Conservation (phyloP, 2,797 vertebrate genomes). For the Leptoclinus maculatus region DNA sequence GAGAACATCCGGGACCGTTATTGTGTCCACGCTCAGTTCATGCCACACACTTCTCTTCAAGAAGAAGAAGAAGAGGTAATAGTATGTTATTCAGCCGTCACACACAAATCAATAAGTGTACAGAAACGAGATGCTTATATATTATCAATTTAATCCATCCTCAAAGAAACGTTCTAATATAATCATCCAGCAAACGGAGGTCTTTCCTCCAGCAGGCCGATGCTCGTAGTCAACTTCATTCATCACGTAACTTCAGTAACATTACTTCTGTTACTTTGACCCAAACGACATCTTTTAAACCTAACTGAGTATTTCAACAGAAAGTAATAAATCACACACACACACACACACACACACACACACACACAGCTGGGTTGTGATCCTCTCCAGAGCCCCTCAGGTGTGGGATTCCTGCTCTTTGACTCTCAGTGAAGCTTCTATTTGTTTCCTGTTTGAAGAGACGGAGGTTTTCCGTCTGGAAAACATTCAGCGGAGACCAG, state of each 20-base stretch:
- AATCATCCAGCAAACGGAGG: no score
- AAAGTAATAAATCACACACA: not conserved
- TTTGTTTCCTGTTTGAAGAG: conserved; percentile 51
- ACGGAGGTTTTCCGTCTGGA: conserved; percentile 58
- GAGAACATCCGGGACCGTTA: conserved; percentile 24
- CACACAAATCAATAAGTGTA: no score
- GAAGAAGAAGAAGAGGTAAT: not conserved
- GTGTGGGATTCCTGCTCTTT: conserved; percentile 33
- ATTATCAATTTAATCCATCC: no score
- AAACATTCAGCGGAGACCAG: conserved; percentile 27
- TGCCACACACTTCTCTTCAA: not conserved
- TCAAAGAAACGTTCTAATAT: no score
- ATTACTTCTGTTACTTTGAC: no score
- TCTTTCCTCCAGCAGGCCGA: no score
- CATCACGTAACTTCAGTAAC: no score
- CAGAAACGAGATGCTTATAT: no score
- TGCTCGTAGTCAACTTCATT: no score
- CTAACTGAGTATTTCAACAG: not conserved
- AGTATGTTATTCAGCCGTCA: no score
- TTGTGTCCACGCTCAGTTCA: conserved; percentile 10
- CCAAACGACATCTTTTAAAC: no score
- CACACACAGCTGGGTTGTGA: conserved; percentile 30
- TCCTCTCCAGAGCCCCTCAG: conserved; percentile 58
- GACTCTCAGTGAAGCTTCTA: conserved; percentile 25
- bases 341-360: conserved; percentile 27